These are phyloP conservation scores for Lagocephalus sceleratus DNA, from an alignment of 2,797 vertebrate species.

Conservation along the genomic window DNA sequence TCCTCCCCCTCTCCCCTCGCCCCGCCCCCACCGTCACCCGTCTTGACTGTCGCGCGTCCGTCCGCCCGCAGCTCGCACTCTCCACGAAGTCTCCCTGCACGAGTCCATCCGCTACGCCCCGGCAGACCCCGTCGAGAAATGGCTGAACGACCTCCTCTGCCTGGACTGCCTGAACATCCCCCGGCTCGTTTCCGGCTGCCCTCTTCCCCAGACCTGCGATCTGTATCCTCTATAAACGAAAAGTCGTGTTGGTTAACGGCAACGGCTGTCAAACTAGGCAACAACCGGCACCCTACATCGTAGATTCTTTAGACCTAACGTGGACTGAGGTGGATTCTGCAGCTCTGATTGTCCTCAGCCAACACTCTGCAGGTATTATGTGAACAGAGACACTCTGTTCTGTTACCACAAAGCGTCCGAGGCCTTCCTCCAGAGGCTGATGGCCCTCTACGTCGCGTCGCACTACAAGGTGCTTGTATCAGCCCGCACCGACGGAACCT, in stretches of 20 bases:
- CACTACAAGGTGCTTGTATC: constrained; percentile 89
- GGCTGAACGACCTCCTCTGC: constrained; percentile 93
- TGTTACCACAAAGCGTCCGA: constrained; percentile 98
- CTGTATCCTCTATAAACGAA: constrained; percentile 88
- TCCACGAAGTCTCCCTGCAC: constrained; percentile 94
- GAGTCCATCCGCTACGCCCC: constrained; percentile 94
- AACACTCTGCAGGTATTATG: constrained; percentile 82
- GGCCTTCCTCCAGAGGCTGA: constrained; percentile 90
- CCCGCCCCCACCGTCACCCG: too few relatives aligned
- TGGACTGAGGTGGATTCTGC: too few relatives aligned
- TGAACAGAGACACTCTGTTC: constrained; percentile 96
- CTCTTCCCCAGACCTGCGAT: constrained; percentile 89
- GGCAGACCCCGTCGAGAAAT: constrained; percentile 92
- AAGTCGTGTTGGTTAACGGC: background rate
- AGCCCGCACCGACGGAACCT: background rate
- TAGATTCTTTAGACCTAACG: too few relatives aligned
- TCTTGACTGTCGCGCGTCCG: background rate
- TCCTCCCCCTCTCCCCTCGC: background rate
- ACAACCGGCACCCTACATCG: background rate
- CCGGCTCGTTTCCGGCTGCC: constrained; percentile 91
- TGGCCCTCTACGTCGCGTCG: constrained; percentile 96
- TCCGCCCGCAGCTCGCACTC: constrained; percentile 74
- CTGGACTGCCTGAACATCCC: constrained; percentile 93
- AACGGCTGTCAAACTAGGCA: background rate
- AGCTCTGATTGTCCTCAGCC: too few relatives aligned